phyloP scores from a whole-genome alignment of 2,113 vertebrate species.

The Alces alces region DNA sequence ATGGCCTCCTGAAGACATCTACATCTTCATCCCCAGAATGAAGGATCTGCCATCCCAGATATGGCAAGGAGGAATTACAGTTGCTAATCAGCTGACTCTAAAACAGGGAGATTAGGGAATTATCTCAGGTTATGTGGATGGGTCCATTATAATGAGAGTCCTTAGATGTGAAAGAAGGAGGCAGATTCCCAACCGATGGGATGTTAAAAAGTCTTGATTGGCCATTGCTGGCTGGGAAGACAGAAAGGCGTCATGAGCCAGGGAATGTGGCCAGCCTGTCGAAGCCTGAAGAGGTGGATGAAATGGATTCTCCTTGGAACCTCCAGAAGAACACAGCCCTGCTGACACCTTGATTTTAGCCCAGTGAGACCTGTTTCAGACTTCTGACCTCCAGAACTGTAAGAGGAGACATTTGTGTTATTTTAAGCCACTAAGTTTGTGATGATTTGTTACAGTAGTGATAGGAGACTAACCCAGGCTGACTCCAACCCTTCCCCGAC shows the following conservation, averaged over 20 bases:
- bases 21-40: not conserved
- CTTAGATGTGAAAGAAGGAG: not conserved
- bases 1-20: not conserved
- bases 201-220: not conserved
- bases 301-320: not conserved
- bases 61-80: not conserved
- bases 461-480: not conserved
- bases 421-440: not conserved
- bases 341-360: not conserved
- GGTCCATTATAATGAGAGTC: not conserved
- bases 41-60: not conserved
- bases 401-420: not conserved
- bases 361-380: not conserved
- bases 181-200: not conserved
- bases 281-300: not conserved
- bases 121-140: not conserved
- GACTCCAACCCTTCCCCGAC: not conserved
- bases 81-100: not conserved
- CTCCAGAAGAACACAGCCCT: not conserved
- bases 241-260: not conserved
- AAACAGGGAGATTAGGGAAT: not conserved
- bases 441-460: not conserved
- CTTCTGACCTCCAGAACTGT: not conserved
- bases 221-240: not conserved
- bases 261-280: not conserved